Percentiles rank a stretch among this genome's conserved stretches.
Conservation (phyloP, 2,888 invertebrate genomes). For the Agrypnus murinus region DNA sequence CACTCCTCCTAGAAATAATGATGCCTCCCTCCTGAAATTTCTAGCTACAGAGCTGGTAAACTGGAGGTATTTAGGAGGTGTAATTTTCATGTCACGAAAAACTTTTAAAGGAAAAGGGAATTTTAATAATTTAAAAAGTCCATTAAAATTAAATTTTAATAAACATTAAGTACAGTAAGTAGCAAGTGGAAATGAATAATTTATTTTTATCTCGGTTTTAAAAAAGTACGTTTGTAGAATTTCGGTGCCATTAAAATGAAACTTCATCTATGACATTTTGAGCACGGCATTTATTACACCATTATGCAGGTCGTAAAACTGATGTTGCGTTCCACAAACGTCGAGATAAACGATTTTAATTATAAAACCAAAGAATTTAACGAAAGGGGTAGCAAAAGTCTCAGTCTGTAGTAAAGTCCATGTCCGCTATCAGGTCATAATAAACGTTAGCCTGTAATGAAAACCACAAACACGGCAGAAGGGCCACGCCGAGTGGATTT, state of each 20-base stretch:
- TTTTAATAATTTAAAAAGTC: too few species aligned
- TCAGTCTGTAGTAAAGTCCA: conserved; percentile 25
- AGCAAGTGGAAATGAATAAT: neutral
- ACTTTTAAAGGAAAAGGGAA: too few species aligned
- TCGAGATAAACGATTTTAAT: conserved; percentile 39
- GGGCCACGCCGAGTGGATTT: conserved; percentile 35
- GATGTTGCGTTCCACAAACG: conserved; percentile 31
- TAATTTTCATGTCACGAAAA: too few species aligned
- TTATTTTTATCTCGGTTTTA: neutral
- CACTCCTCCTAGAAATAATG: too few species aligned
- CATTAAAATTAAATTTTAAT: too few species aligned
- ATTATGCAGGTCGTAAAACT: conserved; percentile 34
- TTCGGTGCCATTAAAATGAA: conserved; percentile 20
- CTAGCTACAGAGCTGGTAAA: too few species aligned
- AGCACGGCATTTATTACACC: conserved; percentile 30
- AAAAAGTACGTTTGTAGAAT: neutral
- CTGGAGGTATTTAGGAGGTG: too few species aligned
- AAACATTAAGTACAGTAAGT: too few species aligned
- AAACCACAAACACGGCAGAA: conserved; percentile 39
- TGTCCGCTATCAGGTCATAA: conserved; percentile 26
- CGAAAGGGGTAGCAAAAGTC: conserved; percentile 33
- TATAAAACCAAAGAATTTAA: conserved; percentile 35
- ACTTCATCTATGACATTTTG: conserved; percentile 27
- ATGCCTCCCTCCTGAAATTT: too few species aligned
- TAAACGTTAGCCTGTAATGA: conserved; percentile 37